phyloP scores from a whole-genome alignment of 2,113 vertebrate species.

The Noctilio leporinus region DNA sequence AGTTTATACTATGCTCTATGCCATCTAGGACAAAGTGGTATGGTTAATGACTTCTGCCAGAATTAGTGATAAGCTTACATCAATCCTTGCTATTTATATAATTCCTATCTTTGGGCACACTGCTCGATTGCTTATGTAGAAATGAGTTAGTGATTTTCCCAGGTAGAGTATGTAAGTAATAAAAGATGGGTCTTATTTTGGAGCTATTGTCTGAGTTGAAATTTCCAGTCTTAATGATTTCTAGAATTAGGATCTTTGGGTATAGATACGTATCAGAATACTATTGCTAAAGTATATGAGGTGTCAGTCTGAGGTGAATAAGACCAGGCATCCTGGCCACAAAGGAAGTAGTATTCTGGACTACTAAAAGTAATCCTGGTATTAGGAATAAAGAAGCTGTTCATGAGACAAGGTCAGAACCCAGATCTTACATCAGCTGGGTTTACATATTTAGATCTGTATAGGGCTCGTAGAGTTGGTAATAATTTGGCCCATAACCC shows the following conservation, averaged over 20 bases:
- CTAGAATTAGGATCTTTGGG: background rate
- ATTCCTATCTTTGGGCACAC: background rate
- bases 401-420: background rate
- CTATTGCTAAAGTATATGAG: background rate
- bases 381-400: background rate
- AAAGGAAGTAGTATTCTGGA: background rate
- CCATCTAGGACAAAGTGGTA: background rate
- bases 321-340: background rate
- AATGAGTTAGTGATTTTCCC: background rate
- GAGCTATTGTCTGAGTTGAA: background rate
- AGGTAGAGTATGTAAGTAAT: background rate
- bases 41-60: background rate
- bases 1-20: background rate
- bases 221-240: background rate
- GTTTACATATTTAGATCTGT: background rate
- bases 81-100: background rate
- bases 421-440: background rate
- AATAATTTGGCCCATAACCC: background rate
- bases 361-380: background rate
- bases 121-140: background rate
- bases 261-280: background rate
- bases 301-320: background rate
- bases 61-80: background rate
- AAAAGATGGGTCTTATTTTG: background rate
- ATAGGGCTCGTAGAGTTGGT: background rate